Evolutionary conservation across 1,140 invertebrate species (phyloP).

Genomic region (Zaprionus taronus): DNA sequence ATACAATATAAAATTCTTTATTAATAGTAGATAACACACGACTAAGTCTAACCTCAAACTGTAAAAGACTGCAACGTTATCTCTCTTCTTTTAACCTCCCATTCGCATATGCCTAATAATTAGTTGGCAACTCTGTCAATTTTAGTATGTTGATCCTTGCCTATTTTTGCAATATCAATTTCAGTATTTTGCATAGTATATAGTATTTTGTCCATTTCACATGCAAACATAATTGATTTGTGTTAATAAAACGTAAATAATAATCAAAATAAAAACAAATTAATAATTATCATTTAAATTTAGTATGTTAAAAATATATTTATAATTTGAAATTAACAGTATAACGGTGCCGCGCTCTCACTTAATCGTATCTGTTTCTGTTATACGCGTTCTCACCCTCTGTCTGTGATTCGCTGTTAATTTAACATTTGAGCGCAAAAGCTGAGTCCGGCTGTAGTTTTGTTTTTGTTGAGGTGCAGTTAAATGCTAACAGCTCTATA

Average conservation of each 20-base stretch:
- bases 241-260: not conserved
- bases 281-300: not conserved
- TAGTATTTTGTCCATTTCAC: not conserved
- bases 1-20: not conserved
- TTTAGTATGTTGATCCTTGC: not conserved
- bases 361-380: not conserved
- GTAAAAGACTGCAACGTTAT: not conserved
- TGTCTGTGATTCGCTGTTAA: not conserved
- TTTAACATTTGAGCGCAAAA: not conserved
- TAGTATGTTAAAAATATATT: not conserved
- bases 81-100: no score
- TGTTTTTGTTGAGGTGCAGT: not conserved
- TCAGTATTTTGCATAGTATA: not conserved
- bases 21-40: not conserved
- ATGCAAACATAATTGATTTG: not conserved
- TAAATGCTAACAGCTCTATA: not conserved
- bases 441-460: not conserved
- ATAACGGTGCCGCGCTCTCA: not conserved
- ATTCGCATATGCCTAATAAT: not conserved
- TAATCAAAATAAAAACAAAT: not conserved
- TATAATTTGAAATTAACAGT: not conserved
- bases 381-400: not conserved
- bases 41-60: not conserved
- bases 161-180: not conserved
- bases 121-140: not conserved